Conservation (phyloP, 2,113 vertebrate species). For the Anser brachyrhynchus region DNA sequence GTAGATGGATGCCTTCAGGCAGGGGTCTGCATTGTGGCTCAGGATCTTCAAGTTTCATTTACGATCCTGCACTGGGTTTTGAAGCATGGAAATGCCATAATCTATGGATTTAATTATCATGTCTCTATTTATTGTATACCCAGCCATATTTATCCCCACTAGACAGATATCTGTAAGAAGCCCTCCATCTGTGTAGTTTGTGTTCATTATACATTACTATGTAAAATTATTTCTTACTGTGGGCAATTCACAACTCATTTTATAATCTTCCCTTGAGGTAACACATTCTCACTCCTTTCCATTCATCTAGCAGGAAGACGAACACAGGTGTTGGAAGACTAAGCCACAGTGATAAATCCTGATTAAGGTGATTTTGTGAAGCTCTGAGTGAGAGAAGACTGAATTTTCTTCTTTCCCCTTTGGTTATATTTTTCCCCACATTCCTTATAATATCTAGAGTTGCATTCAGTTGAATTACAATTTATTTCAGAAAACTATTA, state of each 20-base stretch:
- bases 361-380: background rate
- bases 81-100: background rate
- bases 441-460: background rate
- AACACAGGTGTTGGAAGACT: background rate
- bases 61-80: background rate
- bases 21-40: background rate
- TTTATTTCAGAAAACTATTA: background rate
- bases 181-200: background rate
- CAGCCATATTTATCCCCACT: background rate
- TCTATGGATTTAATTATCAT: background rate
- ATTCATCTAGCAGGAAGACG: background rate
- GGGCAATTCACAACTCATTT: background rate
- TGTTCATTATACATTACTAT: background rate
- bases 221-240: background rate
- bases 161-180: background rate
- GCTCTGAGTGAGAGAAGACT: background rate
- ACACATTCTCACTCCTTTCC: background rate
- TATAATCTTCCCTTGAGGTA: background rate
- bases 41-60: background rate
- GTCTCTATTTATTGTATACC: background rate
- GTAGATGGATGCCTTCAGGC: background rate
- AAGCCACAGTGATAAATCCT: background rate
- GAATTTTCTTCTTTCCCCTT: background rate
- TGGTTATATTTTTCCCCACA: background rate
- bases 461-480: background rate